These are phyloP conservation scores for Pterois miles DNA, from an alignment of 2,797 vertebrate species.

Conservation along the genomic window DNA sequence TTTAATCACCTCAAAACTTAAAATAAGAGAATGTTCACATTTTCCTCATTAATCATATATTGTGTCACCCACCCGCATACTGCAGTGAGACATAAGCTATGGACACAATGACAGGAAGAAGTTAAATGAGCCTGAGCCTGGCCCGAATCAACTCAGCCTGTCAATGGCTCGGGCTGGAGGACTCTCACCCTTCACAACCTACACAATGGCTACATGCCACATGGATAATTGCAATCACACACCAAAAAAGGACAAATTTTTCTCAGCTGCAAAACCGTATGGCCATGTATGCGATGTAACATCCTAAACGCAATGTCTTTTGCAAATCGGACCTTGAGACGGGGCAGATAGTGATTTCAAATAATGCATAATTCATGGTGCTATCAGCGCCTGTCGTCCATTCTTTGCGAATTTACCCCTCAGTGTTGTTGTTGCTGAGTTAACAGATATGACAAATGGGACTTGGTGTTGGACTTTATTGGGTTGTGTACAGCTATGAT, in stretches of 20 bases:
- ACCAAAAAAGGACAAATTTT: background rate
- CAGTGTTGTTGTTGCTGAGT: background rate
- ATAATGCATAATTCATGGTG: background rate
- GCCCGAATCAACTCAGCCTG: background rate
- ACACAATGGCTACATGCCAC: background rate
- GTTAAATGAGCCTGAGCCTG: background rate
- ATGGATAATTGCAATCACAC: background rate
- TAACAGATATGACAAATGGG: background rate
- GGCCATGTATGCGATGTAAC: background rate
- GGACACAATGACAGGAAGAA: background rate
- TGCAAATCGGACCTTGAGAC: background rate
- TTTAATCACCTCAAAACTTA: background rate
- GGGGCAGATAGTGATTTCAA: background rate
- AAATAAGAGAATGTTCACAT: background rate
- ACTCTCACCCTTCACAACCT: background rate
- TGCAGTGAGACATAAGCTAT: too few relatives aligned
- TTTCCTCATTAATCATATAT: background rate
- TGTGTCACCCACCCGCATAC: background rate
- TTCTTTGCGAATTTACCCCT: background rate
- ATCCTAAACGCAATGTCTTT: background rate
- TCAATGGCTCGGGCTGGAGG: background rate
- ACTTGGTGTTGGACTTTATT: background rate
- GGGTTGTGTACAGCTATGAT: background rate
- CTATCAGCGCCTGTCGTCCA: background rate
- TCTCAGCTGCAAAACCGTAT: background rate